Evolutionary conservation across 2,888 invertebrate genomes (phyloP), one percentile per base, ranked within the genome.

Genomic region (Drosophila engyochracea): DNA sequence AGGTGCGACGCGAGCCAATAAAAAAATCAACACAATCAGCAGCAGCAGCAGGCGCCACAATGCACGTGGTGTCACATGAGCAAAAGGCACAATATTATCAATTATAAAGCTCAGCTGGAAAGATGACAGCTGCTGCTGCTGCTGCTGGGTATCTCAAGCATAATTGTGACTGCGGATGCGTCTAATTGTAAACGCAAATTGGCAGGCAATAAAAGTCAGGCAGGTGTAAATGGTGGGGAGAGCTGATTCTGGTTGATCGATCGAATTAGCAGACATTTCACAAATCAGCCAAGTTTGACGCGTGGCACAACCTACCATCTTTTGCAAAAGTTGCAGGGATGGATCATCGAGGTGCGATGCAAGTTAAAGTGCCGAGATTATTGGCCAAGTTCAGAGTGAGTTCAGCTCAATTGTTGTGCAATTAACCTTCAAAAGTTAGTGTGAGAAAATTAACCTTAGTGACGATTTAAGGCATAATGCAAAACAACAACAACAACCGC

Each of bases 171-270:
- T 63, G 62, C 88, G 85, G 85, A 86, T 90, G 81, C 74, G 69
- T 63, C 87, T 89, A 89, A 91, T 90, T 90, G 81, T 78, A 81
- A 81, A 79, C 51, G 78, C 78, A 82, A 91, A 85, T 90, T 90
- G 88, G 49, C 79, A 79, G 79, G 75, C 81, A 85, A 82, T 85
- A 85, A 74, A 68, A 70, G 52, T 53, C 63, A 84, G 85, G 75
- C 72, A 84, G 89, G 82, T 85, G 84, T 81, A 76, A 85, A 85
- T 82, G 74, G 53, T 22, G 19, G 35, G 35, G 14, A 16, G 31
- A 28, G 31, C 53, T 41, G 9, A 14, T 25, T 31, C 44, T 57
- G 70, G 74, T 85, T 90, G 80, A 86, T 89, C 74, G 76, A 85
- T 90, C 77, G 53, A 90, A 90, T 90, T 83, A 83, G 90, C 77